Base-by-base conservation (phyloP, 1,140 invertebrate species). In the Colletes gigas region DNA sequence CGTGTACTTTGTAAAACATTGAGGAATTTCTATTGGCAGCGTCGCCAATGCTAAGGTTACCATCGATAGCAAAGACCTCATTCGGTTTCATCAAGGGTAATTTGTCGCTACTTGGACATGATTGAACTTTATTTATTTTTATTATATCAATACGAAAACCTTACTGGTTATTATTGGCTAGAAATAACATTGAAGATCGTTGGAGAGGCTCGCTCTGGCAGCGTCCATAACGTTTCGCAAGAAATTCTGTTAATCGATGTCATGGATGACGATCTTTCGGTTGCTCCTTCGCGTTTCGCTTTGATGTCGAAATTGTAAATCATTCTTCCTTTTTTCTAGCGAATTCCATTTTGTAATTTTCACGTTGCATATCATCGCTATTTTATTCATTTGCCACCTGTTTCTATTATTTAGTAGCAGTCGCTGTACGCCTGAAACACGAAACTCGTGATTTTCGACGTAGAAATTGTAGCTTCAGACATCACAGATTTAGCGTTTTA, bases 221-320 rank as follows among this genome's bases (percentile, higher is more conserved):
- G 47, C 60, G n/a, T 39, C 30, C 60, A 1, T 17, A 4, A 14
- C 15, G 54, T 76, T 67, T 76, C 73, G 63, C 41, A 76, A 67
- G 12, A 21, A 54, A 66, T 47, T 47, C 14, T 47, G 39, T 39
- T 54, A 71, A 59, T 21, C 15, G 17, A 0, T 62, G 44, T 50
- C 57, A 52, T 8, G 41, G 19, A 62, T 30, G 19, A 60, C 59
- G 50, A n/a, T 60, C 19, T 21, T 30, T n/a, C 66, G 17, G 54
- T 30, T 57, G 54, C 57, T 70, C 4, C 52, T 6, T n/a, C 52
- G 57, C 17, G 6, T 14, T 7, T 12, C 7, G 4, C 30, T n/a
- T 41, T 9, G 2, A 9, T 0, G 17, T 4, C 9, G 0, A 9
- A 8, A 70, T 57, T 54, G 8, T 70, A 59, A 70, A 70, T 6